Evolutionary conservation across 2,113 vertebrate genomes (phyloP), one percentile per base, ranked within the genome.

Genomic region (Amblyornis subalaris): DNA sequence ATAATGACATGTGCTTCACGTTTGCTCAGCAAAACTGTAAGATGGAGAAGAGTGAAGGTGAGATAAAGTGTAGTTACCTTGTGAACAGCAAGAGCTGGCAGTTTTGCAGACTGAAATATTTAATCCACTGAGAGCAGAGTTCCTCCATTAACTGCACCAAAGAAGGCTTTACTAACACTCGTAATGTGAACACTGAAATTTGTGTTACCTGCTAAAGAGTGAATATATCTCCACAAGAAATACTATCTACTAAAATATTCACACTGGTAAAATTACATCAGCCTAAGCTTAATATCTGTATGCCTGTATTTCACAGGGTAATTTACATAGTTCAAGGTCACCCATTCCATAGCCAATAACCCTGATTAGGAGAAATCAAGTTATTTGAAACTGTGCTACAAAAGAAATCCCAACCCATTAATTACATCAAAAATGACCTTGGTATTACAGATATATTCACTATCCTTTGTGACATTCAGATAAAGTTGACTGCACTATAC

Each of bases 311-410:
- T 60, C 23, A 45, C 22, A 29, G 16, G 25, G 33, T 57, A 74
- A 93, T 96, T 90, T 93, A 33, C 57, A 72, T 80, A 86, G 71
- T 90, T 90, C 60, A 90, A 91, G 86, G 90, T 57, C 57, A 75
- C 3, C 5, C 21, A 54, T 47, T 85, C 45, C 36, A 66, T 28
- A 53, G 26, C 35, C 31, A 94, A 72, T 91, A 91, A 92, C 22
- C n/a, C 65, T 84, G 50, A 92, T 85, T 87, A 91, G 36, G 8
- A 73, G 38, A 90, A 88, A 47, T 69, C 42, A 81, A 76, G 33
- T 66, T 88, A 79, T 36, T 70, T 87, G 70, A 79, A 92, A 85
- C 29, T 35, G 9, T 40, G 17, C 19, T 89, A 88, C 29, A 73
- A 93, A 95, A 88, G 77, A 91, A 91, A 75, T 74, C 19, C 16